Evolutionary conservation across 2,797 vertebrate genomes (phyloP), one percentile per base, ranked within the genome.

Genomic region (Melanotaenia trifasciata): DNA sequence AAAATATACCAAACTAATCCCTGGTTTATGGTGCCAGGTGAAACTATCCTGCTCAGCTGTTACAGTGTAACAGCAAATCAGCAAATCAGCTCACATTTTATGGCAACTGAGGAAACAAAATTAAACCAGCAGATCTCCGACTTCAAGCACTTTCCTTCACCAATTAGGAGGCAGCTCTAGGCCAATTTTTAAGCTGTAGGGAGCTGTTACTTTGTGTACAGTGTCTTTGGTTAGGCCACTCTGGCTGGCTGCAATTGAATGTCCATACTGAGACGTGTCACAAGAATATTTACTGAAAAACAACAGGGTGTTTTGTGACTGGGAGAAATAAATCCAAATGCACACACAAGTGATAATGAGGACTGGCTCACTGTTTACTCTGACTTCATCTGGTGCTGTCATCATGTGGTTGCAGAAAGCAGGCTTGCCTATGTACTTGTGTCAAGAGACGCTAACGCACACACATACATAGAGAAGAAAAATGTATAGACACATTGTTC

Each of bases 321-420:
- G 67, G 84, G 66, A 70, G 69, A 80, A 81, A 83, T 74, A 83
- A 88, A 87, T 87, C 83, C 76, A 73, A 84, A 81, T 77, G 80
- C 79, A 86, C 76, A 87, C 76, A 84, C 51, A 5, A 79, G 87
- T 85, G 87, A 89, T 91, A 90, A 92, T 89, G 87, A 93, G 81
- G 77, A 83, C 87, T 86, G 83, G 80, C 85, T 88, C 63, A 18
- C 59, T 90, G 88, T 93, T 92, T 90, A 90, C 87, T 72, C 79
- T 90, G 86, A 90, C 90, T 93, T 88, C 89, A 91, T 84, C 68
- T 57, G 57, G 40, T 13, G 60, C 90, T 93, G 90, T 93, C 92
- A 92, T 90, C 89, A 58, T 87, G 88, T 80, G 90, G 90, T 91
- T 82, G 66, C 76, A 88, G 84, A 88, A 84, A 71, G 64, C 85